Conservation (phyloP, 2,888 invertebrate species). For the Sipha maydis region DNA sequence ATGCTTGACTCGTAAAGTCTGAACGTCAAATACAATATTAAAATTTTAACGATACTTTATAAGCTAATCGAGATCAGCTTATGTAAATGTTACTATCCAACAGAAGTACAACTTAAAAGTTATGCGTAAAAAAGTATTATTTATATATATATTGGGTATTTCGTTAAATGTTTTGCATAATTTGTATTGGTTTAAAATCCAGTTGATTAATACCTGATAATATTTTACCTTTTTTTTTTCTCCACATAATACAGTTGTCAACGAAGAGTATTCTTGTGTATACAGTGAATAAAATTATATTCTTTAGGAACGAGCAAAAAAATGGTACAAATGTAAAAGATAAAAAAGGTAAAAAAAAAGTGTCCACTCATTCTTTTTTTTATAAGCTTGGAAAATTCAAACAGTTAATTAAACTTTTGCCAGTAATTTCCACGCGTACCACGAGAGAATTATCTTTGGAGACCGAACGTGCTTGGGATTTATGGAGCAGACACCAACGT, state of each 20-base stretch:
- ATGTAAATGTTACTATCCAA: too few relatives aligned
- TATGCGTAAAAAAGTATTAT: too few relatives aligned
- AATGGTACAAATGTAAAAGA: slow-evolving; percentile 20
- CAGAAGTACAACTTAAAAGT: too few relatives aligned
- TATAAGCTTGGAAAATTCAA: slow-evolving; percentile 13
- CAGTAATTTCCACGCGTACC: slow-evolving; percentile 38
- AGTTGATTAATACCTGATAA: not conserved
- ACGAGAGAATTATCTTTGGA: slow-evolving; percentile 42
- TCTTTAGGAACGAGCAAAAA: slow-evolving; percentile 15
- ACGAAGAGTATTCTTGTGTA: slow-evolving; percentile 4
- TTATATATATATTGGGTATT: not conserved
- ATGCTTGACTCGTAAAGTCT: too few relatives aligned
- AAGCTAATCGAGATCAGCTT: too few relatives aligned
- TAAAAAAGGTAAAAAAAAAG: slow-evolving; percentile 11
- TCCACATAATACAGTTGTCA: slow-evolving; percentile 19
- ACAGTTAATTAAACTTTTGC: slow-evolving; percentile 59
- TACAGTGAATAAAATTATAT: not conserved
- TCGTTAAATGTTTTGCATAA: not conserved
- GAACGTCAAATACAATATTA: too few relatives aligned
- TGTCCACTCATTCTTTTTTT: slow-evolving; percentile 49
- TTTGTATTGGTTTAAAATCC: not conserved
- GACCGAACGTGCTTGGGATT: slow-evolving; percentile 47
- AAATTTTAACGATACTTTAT: too few relatives aligned
- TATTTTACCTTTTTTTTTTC: slow-evolving; percentile 14
- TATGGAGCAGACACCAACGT: slow-evolving; percentile 11